Conservation (phyloP, 2,797 vertebrate species). For the Neomorphus geoffroyi region DNA sequence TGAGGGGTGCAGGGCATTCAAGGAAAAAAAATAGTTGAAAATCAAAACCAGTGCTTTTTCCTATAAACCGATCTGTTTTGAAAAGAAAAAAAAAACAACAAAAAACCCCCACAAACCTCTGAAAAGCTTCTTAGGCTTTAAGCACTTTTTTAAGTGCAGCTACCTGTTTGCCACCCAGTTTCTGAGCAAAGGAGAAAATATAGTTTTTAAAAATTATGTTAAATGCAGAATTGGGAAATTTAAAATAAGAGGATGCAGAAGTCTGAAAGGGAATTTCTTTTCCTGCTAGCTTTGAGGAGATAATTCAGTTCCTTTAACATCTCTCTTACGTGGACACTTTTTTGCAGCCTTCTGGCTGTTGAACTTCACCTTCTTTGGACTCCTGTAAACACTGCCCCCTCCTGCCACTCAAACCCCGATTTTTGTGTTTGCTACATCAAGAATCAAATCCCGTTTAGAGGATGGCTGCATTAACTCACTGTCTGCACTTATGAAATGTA, state of each 20-base stretch:
- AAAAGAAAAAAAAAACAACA: background rate
- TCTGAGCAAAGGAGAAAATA: background rate
- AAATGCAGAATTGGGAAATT: background rate
- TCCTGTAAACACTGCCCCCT: background rate
- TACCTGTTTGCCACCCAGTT: background rate
- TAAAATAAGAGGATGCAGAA: background rate
- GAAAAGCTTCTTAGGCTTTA: background rate
- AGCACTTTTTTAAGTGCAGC: background rate
- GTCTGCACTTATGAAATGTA: conserved; percentile 21
- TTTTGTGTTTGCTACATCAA: background rate
- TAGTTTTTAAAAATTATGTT: background rate
- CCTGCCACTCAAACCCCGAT: background rate
- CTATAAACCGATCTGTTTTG: background rate
- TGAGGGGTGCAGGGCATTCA: background rate
- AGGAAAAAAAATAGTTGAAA: background rate
- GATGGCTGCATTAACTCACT: conserved; percentile 5
- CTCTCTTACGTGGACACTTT: background rate
- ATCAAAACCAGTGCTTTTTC: background rate
- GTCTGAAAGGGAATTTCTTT: background rate
- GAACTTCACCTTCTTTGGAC: background rate
- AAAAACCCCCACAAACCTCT: background rate
- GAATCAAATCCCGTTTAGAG: background rate
- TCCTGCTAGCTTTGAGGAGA: background rate
- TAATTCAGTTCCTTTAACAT: background rate
- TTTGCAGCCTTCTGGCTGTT: background rate